Percentiles rank a stretch among this genome's conserved stretches.
These are phyloP conservation scores for Neotoma lepida DNA, from an alignment of 2,113 vertebrate species.

Conservation along the genomic window DNA sequence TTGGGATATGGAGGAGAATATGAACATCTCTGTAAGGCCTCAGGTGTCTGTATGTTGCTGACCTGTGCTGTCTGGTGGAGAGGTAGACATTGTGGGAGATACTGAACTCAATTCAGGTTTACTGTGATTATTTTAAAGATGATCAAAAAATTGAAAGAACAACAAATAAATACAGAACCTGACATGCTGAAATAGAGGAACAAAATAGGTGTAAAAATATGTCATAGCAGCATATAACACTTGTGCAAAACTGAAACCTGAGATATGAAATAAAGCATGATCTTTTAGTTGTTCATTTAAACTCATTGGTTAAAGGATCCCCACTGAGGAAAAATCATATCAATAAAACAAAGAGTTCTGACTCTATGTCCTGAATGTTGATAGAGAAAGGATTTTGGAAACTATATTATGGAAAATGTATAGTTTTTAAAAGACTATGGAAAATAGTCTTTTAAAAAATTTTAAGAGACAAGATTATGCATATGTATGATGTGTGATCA, in stretches of 20 bases:
- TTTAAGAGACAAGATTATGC: neutral
- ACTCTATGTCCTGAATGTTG: neutral
- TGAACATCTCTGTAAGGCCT: neutral
- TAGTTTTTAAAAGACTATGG: neutral
- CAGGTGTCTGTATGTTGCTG: neutral
- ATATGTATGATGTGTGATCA: neutral
- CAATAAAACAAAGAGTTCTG: neutral
- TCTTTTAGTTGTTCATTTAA: neutral
- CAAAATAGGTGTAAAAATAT: neutral
- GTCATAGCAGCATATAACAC: neutral
- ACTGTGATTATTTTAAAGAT: neutral
- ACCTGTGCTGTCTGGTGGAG: neutral
- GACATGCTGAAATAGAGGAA: neutral
- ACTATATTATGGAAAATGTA: neutral
- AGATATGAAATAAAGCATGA: neutral
- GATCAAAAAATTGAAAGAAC: neutral
- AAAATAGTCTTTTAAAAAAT: neutral
- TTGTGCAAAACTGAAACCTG: neutral
- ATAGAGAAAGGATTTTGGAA: conserved; percentile 6
- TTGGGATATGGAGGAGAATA: neutral
- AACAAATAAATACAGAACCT: neutral
- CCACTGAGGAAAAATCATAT: neutral
- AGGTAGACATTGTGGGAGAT: neutral
- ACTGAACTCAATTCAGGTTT: neutral
- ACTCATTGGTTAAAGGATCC: neutral